Evolutionary conservation across 2,797 vertebrate species (phyloP).

Genomic region (Alfaro cultratus): DNA sequence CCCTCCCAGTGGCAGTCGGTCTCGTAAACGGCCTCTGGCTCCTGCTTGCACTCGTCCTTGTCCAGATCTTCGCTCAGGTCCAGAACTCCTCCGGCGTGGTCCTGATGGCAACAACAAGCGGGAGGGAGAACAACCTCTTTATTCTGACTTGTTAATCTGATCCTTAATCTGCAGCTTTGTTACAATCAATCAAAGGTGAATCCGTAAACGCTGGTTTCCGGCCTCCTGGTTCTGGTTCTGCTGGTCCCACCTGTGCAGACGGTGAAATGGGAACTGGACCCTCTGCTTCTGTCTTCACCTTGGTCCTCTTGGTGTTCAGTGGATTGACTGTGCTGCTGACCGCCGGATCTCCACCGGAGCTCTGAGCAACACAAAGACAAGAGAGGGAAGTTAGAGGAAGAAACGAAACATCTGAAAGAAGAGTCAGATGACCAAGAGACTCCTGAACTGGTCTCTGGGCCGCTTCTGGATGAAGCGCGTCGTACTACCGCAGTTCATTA

Average conservation of each 20-base stretch:
- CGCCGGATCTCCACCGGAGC: constrained; percentile 86
- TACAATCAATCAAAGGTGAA: constrained; percentile 39
- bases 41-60: constrained; percentile 96
- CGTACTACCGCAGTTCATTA: neutral
- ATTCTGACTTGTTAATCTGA: constrained; percentile 42
- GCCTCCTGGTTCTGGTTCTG: neutral
- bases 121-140: neutral
- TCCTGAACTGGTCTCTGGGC: neutral
- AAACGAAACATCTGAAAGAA: neutral
- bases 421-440: neutral
- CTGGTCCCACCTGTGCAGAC: constrained; percentile 83
- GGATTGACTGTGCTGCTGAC: constrained; percentile 96
- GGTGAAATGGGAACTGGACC: constrained; percentile 85
- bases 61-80: constrained; percentile 97
- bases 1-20: constrained; percentile 98
- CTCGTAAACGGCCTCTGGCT: constrained; percentile 94
- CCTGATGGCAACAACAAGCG: constrained; percentile 72
- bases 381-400: neutral
- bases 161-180: constrained; percentile 41
- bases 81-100: constrained; percentile 82
- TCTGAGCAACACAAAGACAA: constrained; percentile 55
- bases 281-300: constrained; percentile 92
- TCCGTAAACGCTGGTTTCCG: neutral
- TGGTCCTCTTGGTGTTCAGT: constrained; percentile 90
- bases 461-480: neutral